Evolutionary conservation across 2,888 invertebrate species (phyloP), one percentile per base, ranked within the genome.

Genomic region (Macrophya annulata): DNA sequence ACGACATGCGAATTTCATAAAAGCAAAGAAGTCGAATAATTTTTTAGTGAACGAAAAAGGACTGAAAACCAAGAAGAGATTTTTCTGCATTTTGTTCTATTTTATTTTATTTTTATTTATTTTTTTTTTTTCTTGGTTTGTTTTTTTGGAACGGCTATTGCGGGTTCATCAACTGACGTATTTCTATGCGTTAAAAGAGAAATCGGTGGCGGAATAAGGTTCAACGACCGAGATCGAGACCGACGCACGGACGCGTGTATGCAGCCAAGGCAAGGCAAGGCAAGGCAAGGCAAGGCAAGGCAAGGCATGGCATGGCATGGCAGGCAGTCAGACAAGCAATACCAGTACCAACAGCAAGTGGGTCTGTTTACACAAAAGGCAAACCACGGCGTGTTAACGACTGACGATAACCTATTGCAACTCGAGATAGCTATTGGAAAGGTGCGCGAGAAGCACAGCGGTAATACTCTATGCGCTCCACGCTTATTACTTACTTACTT

Each of bases 351-450:
- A 17, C 21, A 40, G 45, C 76, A 65, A 71, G 84, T 68, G 82
- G 71, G 76, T 74, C 55, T 45, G 79, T 82, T 85, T 79, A 71
- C 82, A 71, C 79, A 82, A 85, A 85, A 72, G 85, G 79, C 85
- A 51, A 59, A 55, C 82, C 48, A 40, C 85, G 68, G 40, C 71
- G 71, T 55, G 55, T 79, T 43, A 55, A 79, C 79, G 48, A 79
- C 79, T 71, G 59, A 8, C 85, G 82, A 85, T 85, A 85, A 85
- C 85, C 85, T 82, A 82, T 82, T 85, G 72, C 85, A 71, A 82
- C 79, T 82, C 25, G 71, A 83, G 43, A 83, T 71, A 71, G 59
- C 55, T 12, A 79, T 79, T 79, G 55, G 79, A 79, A 79, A 79
- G 79, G 79, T 79, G 79, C 76, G 48, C n/a, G 9, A 45, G 25